Evolutionary conservation across 2,888 invertebrate genomes (phyloP).

Genomic region (Polyommatus icarus): DNA sequence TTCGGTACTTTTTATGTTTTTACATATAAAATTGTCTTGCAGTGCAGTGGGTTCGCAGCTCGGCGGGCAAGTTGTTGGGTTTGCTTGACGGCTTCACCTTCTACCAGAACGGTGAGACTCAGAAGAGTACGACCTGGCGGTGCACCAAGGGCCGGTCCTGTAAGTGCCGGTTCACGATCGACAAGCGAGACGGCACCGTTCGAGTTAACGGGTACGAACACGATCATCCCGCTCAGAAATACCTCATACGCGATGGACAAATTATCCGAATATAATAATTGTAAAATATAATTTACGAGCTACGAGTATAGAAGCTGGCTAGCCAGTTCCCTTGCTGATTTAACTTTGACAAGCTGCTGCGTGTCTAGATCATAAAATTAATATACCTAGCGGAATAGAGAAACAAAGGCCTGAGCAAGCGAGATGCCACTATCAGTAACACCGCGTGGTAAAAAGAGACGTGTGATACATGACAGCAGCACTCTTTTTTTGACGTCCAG

Average conservation of each 20-base stretch:
- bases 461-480: too few species aligned
- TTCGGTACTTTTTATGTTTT: background rate
- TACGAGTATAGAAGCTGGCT: too few species aligned
- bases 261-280: constrained; percentile 32
- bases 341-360: too few species aligned
- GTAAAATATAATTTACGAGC: background rate
- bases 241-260: constrained; percentile 40
- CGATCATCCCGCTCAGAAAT: constrained; percentile 36
- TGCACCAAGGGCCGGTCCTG: constrained; percentile 43
- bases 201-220: constrained; percentile 32
- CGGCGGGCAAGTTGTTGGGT: constrained; percentile 40
- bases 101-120: constrained; percentile 39
- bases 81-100: constrained; percentile 44
- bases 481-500: too few species aligned
- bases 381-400: too few species aligned
- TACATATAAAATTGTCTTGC: constrained; percentile 29
- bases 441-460: too few species aligned
- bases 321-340: too few species aligned
- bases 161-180: constrained; percentile 37
- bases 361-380: too few species aligned
- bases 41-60: constrained; percentile 42
- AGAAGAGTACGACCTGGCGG: constrained; percentile 39
- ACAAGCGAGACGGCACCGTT: constrained; percentile 17
- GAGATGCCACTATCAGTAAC: too few species aligned
- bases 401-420: too few species aligned